Base-by-base conservation (phyloP, 1,140 invertebrate species). In the Teleogryllus occipitalis region DNA sequence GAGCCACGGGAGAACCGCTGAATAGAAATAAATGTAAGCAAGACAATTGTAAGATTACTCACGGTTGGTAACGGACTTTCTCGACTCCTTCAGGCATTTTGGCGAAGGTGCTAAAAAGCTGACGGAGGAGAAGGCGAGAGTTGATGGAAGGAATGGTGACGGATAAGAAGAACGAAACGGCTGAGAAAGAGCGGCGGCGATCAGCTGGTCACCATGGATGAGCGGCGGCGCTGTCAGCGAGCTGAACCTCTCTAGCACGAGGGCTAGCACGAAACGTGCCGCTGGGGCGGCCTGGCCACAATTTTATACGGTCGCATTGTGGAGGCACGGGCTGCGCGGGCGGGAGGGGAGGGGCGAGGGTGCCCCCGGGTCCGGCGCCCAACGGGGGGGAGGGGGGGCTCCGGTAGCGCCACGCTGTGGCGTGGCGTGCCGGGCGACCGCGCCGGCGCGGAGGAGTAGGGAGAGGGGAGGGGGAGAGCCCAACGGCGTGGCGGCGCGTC, bases 21-120 rank as follows among this genome's bases (percentile, higher is more conserved):
- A 27, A 76, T 76, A 76, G 7, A 80, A 21, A 81, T 0, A 47
- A 81, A 75, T 47, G 39, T 49, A 8, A 39, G 27, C 27, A 39
- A 39, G 5, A 39, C 27, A 39, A 39, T 39, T 39, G 21, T 47
- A 15, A n/a, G 79, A 80, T 72, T 78, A 83, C 82, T 83, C 81
- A 84, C 82, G 76, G 27, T n/a, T 78, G 79, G 21, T 74, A 76
- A 10, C 54, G 78, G 76, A 82, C 81, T 74, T 83, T 84, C 65
- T 84, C 82, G 79, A 82, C 81, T 75, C 84, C 74, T 72, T 85
- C 85, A 78, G 85, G 85, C 85, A 86, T 86, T 47, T 83, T 84
- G 78, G 47, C 47, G 21, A 54, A 54, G 10, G 65, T 21, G 14
- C 47, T 18, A 80, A n/a, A 39, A 39, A 27, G 74, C 39, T 21